Conservation (phyloP, 2,797 vertebrate species). For the Argya squamiceps region DNA sequence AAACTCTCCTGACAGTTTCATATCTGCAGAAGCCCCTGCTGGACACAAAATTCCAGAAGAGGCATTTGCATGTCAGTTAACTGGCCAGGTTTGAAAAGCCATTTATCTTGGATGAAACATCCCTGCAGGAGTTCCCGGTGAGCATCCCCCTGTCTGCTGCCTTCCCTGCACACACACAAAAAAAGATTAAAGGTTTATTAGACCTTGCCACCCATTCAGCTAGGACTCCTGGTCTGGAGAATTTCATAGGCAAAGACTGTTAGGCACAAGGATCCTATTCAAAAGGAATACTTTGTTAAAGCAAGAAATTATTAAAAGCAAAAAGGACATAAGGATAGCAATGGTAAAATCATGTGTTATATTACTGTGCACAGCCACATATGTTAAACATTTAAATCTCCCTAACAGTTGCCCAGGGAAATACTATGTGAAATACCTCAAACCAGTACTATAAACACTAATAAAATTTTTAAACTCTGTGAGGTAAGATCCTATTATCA, state of each 20-base stretch:
- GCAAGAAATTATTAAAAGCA: background rate
- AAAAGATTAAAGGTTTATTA: background rate
- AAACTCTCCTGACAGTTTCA: background rate
- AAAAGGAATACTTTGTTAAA: background rate
- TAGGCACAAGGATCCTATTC: background rate
- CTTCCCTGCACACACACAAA: background rate
- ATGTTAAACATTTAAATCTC: conserved; percentile 40
- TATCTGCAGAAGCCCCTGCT: conserved; percentile 1
- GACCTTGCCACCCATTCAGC: background rate
- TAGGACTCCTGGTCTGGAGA: background rate
- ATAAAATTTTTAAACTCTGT: conserved; percentile 16
- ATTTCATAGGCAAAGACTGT: background rate
- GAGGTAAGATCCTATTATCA: conserved; percentile 18
- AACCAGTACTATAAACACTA: conserved; percentile 43
- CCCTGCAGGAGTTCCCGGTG: background rate
- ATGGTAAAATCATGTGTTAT: conserved; percentile 6
- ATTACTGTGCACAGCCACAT: background rate
- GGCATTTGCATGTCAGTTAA: background rate
- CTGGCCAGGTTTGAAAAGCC: background rate
- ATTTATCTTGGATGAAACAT: conserved; percentile 15
- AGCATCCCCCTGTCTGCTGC: background rate
- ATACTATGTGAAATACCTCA: conserved; percentile 32
- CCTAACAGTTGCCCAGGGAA: conserved; percentile 41
- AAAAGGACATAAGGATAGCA: background rate
- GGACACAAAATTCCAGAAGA: background rate